Conservation (phyloP, 1,140 invertebrate genomes). For the Calephelis virginiensis region DNA sequence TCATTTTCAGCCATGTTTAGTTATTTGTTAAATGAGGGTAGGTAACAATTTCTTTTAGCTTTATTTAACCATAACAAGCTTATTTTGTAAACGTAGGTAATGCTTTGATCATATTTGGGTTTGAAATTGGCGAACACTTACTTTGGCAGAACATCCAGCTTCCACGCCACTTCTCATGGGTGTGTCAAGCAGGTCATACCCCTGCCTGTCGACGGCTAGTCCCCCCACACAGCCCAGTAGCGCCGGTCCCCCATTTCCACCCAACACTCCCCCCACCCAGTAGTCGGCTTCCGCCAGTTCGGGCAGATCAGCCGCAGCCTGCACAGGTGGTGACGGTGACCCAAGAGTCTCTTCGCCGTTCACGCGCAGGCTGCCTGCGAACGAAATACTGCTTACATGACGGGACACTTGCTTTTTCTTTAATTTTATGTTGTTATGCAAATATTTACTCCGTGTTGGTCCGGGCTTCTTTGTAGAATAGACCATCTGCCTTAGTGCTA, state of each 20-base stretch:
- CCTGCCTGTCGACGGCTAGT: slow-evolving; percentile 84
- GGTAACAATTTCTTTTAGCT: too few relatives aligned
- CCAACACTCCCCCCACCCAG: slow-evolving; percentile 89
- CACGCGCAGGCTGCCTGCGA: slow-evolving; percentile 82
- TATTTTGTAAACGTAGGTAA: too few relatives aligned
- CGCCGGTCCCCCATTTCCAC: slow-evolving; percentile 77
- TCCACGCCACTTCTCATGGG: slow-evolving; percentile 88
- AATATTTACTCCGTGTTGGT: too few relatives aligned
- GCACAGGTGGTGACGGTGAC: slow-evolving; percentile 80
- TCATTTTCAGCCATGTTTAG: too few relatives aligned
- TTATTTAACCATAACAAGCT: too few relatives aligned
- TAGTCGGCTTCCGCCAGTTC: slow-evolving; percentile 82
- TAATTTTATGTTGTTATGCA: background rate
- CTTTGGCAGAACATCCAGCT: slow-evolving; percentile 85
- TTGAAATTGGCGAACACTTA: slow-evolving; percentile 54
- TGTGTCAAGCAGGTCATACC: slow-evolving; percentile 79
- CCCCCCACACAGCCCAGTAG: slow-evolving; percentile 90
- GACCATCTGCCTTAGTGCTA: too few relatives aligned
- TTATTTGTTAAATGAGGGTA: too few relatives aligned
- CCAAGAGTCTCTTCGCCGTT: slow-evolving; percentile 84
- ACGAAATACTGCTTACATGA: slow-evolving; percentile 42
- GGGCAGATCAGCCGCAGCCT: slow-evolving; percentile 79
- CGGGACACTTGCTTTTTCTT: background rate
- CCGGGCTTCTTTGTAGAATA: too few relatives aligned
- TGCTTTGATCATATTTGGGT: too few relatives aligned